Evolutionary conservation across 2,888 invertebrate species (phyloP), one percentile per base, ranked within the genome.

Genomic region (Frankliniella intonsa): DNA sequence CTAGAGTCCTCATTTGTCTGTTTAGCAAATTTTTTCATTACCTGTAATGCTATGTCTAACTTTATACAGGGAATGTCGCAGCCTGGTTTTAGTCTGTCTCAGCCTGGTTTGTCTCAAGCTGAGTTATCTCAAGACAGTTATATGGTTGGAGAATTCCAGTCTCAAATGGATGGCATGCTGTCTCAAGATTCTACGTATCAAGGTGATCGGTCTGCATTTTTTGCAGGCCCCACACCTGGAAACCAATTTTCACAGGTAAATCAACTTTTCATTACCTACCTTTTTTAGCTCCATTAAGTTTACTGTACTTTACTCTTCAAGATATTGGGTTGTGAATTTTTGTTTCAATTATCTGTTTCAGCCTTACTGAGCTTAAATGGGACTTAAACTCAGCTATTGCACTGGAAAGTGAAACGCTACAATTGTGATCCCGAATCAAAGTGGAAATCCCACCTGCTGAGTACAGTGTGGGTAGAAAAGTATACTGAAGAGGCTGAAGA

Each of bases 121-220:
- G 94, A 95, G 88, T 89, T 92, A 85, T 93, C 92, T 85, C 93
- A 95, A 90, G 96, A 96, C 88, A 94, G 94, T 83, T 93, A 94
- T 87, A 92, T 94, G 88, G 92, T 93, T 82, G 92, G 92, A 65
- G 96, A 96, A 88, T 94, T 94, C 88, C 95, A 95, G 87, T 97
- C 97, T 81, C 97, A 98, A 90, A 95, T 97, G 90, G 98, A 98
- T 88, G 97, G 96, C 82, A 91, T 98, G 86, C 90, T 98, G 86
- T 98, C 97, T 81, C 98, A 98, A 90, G 97, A 96, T 89, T 95
- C 95, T 80, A 93, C 93, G 85, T 95, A 94, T 89, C 94, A 95
- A 89, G 94, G 90, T 80, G 90, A 86, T 65, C 84, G 86, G 81
- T 85, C 86, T 65, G 83, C 85, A 7, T 86, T 85, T 22, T 85